Base-by-base conservation (phyloP, 2,113 vertebrate genomes). In the Cathartes aura region DNA sequence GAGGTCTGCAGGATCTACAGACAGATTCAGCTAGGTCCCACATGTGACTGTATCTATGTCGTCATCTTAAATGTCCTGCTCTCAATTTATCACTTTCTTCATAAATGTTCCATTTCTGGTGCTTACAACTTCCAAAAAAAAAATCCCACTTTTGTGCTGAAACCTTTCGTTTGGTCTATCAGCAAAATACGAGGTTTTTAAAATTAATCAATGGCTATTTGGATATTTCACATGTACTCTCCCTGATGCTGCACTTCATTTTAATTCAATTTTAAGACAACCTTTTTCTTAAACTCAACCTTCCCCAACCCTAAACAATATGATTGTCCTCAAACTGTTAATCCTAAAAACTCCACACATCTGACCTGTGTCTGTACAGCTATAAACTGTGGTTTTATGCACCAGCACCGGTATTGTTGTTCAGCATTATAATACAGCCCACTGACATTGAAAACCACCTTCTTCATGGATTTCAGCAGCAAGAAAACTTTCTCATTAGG, bases 391-490 rank as follows among this genome's bases (percentile, higher is more conserved):
- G 36, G 67, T 45, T 94, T 92, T 83, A 88, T 55, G 42, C 82
- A 92, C 27, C 32, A 4, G 17, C 22, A 70, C 53, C 10, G 7
- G 32, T 42, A 50, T 18, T 72, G 36, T 14, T 74, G 82, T 19
- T 87, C 87, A 95, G 95, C 81, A 82, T 64, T 53, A 38, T 32
- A 82, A 91, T 43, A 90, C 40, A 88, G 58, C 48, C 62, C 62
- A 24, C 66, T 94, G 97, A 88, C 93, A 93, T 47, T 93, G 87
- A 97, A 90, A 97, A 90, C 58, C 79, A 94, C 88, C 67, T 96
- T 95, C 66, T 38, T 48, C 15, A 2, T 30, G 58, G 55, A 80
- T 76, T 92, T 88, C 74, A 82, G 66, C 62, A 90, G 78, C 48
- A 66, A 55, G 50, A 72, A 91, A 93, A 95, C 81, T 94, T 91